phyloP scores from a whole-genome alignment of 2,797 vertebrate species.

The Chromobotia macracanthus region DNA sequence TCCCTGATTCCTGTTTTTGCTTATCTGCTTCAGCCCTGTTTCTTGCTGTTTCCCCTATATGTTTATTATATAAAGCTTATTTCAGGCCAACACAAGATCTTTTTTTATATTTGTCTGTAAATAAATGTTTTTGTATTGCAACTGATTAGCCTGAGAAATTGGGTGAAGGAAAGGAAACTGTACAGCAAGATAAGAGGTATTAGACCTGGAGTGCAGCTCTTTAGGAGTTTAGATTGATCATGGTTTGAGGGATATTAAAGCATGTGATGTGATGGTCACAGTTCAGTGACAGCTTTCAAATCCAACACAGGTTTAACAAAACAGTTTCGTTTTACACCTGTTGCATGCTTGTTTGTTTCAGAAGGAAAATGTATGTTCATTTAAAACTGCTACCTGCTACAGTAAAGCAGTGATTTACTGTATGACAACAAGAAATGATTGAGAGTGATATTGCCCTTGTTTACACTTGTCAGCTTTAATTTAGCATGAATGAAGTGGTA shows the following conservation, averaged over 20 bases:
- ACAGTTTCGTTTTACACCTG: background rate
- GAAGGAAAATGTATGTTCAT: background rate
- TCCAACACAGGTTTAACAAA: background rate
- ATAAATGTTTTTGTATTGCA: constrained; percentile 14
- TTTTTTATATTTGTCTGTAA: constrained; percentile 39
- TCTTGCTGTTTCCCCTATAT: background rate
- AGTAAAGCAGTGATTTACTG: background rate
- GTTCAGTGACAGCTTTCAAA: background rate
- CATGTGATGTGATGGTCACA: constrained; percentile 18
- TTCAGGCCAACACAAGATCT: background rate
- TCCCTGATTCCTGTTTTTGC: constrained; percentile 21
- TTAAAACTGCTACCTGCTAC: background rate
- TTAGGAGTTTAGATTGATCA: constrained; percentile 11
- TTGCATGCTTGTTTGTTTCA: constrained; percentile 6
- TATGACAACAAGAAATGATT: background rate
- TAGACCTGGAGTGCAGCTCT: background rate
- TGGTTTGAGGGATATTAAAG: constrained; percentile 19
- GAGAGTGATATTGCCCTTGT: constrained; percentile 3
- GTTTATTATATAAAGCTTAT: background rate
- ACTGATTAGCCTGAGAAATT: constrained; percentile 1
- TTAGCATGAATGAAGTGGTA: constrained; percentile 17
- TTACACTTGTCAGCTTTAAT: constrained; percentile 14
- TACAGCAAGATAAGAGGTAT: constrained; percentile 14
- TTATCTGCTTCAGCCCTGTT: background rate
- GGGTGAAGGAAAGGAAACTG: background rate